Evolutionary conservation across 2,888 invertebrate genomes (phyloP).

Genomic region (Acanthopleura granulata): DNA sequence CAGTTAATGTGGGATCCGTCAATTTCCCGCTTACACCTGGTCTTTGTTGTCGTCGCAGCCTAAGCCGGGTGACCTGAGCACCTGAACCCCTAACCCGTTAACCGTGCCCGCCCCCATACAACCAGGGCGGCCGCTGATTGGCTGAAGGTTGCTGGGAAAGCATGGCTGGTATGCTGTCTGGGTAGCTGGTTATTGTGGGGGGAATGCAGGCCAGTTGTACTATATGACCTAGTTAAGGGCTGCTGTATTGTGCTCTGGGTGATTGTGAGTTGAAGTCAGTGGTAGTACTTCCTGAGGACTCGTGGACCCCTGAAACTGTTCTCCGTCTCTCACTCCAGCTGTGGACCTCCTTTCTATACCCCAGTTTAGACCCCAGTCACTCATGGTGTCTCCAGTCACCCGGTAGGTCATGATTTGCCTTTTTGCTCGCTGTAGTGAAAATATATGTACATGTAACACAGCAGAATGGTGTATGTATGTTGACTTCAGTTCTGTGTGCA

Average conservation of each 20-base stretch:
- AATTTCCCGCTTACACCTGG: too few species aligned
- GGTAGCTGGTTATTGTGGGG: not conserved
- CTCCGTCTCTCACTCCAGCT: not conserved
- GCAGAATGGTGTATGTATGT: too few species aligned
- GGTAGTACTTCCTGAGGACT: too few species aligned
- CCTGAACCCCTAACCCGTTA: not conserved
- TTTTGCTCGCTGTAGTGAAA: too few species aligned
- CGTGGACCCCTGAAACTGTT: not conserved
- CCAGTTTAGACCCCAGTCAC: not conserved
- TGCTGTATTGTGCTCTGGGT: not conserved
- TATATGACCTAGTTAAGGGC: constrained; percentile 15
- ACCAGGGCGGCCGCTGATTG: not conserved
- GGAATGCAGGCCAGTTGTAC: constrained; percentile 17
- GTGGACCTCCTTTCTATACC: constrained; percentile 19
- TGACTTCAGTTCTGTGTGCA: too few species aligned
- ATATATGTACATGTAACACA: too few species aligned
- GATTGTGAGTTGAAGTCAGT: too few species aligned
- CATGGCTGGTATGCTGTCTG: constrained; percentile 19
- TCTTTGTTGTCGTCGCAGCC: too few species aligned
- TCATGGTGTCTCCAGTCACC: not conserved
- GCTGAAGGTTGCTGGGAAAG: not conserved
- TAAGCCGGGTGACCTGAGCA: too few species aligned
- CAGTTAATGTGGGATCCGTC: too few species aligned
- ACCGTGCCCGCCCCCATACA: not conserved
- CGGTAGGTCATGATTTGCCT: too few species aligned